A percentile compares a stretch with the other conserved stretches of the same genome.
These are phyloP conservation scores for Dinothrombium tinctorium DNA, from an alignment of 1,140 invertebrate species.

Conservation along the genomic window DNA sequence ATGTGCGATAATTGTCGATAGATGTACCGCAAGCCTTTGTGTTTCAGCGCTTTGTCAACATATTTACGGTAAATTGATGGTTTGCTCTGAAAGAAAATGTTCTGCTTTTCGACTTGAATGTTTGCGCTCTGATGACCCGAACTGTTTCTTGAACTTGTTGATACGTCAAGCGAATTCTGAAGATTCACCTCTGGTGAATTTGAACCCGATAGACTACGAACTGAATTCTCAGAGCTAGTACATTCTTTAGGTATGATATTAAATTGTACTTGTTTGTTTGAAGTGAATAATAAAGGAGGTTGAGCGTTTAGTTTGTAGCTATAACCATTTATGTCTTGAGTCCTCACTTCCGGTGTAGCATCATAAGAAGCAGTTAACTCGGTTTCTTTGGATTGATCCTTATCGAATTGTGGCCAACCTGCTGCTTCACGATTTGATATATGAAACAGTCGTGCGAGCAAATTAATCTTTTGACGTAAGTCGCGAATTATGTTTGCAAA, in stretches of 20 bases:
- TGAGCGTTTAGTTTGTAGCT: not conserved
- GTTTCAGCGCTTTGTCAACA: constrained; percentile 62
- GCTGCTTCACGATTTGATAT: constrained; percentile 21
- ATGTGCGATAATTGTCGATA: constrained; percentile 21
- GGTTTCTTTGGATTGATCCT: not conserved
- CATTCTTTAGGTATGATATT: not conserved
- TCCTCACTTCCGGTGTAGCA: not conserved
- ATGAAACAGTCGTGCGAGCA: constrained; percentile 45
- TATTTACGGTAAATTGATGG: constrained; percentile 33
- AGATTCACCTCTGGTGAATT: not conserved
- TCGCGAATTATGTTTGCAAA: constrained; percentile 74
- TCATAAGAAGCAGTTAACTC: not conserved
- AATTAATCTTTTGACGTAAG: constrained; percentile 48
- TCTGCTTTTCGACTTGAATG: not conserved
- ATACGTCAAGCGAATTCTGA: no score
- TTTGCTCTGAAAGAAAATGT: not conserved
- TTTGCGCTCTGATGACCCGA: not conserved
- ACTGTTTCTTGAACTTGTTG: not conserved
- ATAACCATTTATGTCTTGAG: not conserved
- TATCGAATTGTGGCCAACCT: constrained; percentile 21
- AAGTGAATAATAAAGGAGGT: not conserved
- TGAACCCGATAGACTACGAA: not conserved
- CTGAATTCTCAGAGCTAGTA: not conserved
- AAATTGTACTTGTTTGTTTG: constrained; percentile 1
- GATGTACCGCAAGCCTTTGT: constrained; percentile 48